Evolutionary conservation across 2,888 invertebrate species (phyloP).

Genomic region (Lamellibrachia columna): DNA sequence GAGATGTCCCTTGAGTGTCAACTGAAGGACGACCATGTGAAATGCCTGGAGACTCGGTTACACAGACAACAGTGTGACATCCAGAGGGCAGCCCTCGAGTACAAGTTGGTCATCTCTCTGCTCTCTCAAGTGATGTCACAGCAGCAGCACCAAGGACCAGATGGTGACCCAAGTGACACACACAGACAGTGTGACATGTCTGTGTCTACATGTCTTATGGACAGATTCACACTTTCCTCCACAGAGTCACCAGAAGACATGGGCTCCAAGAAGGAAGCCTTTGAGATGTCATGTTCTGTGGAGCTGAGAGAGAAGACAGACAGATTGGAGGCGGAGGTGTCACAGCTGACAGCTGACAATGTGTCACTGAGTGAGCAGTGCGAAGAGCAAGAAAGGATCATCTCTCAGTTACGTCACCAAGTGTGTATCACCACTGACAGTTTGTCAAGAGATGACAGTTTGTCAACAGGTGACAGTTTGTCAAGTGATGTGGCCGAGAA

Average conservation of each 20-base stretch:
- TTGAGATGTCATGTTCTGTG: neutral
- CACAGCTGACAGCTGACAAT: neutral
- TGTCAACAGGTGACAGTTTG: constrained; percentile 18
- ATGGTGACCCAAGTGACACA: neutral
- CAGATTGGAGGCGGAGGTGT: neutral
- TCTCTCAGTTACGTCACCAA: constrained; percentile 25
- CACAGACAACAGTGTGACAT: constrained; percentile 31
- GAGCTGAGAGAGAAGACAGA: constrained; percentile 28
- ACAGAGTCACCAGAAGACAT: neutral
- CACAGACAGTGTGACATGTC: neutral
- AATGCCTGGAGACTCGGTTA: constrained; percentile 33
- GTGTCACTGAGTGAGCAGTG: constrained; percentile 28
- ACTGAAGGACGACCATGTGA: constrained; percentile 35
- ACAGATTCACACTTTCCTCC: neutral
- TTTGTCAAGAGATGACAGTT: constrained; percentile 19
- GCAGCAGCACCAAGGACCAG: neutral
- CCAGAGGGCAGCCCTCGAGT: constrained; percentile 35
- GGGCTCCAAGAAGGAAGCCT: neutral
- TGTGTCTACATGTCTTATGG: neutral
- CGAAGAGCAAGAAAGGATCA: constrained; percentile 31
- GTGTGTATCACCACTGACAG: neutral
- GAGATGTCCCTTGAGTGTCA: constrained; percentile 31
- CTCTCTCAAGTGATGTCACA: constrained; percentile 36
- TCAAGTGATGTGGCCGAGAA: constrained; percentile 27
- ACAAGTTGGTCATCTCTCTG: constrained; percentile 37